Conservation (phyloP, 2,888 invertebrate genomes). For the Rutpela maculata region DNA sequence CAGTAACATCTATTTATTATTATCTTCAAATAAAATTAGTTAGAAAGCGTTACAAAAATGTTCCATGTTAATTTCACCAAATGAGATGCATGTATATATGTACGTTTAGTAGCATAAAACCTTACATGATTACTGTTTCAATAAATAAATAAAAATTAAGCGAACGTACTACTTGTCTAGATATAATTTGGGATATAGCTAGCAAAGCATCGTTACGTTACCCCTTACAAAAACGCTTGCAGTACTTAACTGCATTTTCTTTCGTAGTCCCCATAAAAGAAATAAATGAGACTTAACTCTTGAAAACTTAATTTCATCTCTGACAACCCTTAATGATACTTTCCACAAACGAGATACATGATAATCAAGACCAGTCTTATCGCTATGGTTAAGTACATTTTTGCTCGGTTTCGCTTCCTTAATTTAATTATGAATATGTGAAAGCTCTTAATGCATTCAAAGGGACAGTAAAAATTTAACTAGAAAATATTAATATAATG, state of each 20-base stretch:
- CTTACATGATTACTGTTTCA: background rate
- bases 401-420: background rate
- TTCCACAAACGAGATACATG: constrained; percentile 3
- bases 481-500: no score
- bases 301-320: background rate
- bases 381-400: background rate
- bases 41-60: no score
- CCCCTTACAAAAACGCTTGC: background rate
- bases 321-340: background rate
- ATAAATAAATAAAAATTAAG: background rate
- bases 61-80: no score
- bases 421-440: constrained; percentile 1
- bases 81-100: no score
- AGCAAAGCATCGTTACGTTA: background rate
- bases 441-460: background rate
- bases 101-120: background rate
- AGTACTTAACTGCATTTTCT: background rate
- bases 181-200: background rate
- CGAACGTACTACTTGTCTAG: background rate
- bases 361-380: background rate
- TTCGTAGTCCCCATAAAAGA: background rate
- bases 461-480: no score
- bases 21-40: no score
- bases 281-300: constrained; percentile 3
- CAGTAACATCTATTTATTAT: no score